phyloP scores from a whole-genome alignment of 1,140 invertebrate genomes.

The Brachionus plicatilis region DNA sequence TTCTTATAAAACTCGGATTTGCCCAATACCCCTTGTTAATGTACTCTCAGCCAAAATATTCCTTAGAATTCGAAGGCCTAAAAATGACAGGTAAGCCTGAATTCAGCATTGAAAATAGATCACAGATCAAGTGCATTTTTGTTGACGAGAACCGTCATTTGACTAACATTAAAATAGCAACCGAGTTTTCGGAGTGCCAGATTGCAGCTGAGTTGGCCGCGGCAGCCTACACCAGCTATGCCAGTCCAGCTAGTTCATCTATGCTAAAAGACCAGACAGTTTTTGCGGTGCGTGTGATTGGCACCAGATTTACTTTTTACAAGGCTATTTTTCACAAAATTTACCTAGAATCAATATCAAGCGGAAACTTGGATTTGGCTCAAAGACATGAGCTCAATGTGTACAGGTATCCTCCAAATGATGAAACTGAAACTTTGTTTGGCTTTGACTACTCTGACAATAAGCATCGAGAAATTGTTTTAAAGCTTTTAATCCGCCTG shows the following conservation, averaged over 20 bases:
- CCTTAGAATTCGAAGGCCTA: background rate
- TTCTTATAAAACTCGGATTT: background rate
- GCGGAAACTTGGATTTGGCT: background rate
- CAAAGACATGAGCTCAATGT: background rate
- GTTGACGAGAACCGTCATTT: constrained; percentile 1
- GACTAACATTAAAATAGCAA: background rate
- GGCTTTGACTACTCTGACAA: constrained; percentile 5
- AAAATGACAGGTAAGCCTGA: background rate
- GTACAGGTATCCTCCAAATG: constrained; percentile 13
- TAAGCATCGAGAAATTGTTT: background rate
- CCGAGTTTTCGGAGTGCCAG: constrained; percentile 14
- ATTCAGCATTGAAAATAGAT: constrained; percentile 2
- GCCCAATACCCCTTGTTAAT: background rate
- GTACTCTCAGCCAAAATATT: background rate
- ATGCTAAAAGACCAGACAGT: constrained; percentile 3
- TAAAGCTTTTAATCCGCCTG: background rate
- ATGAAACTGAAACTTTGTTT: background rate
- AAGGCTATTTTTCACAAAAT: background rate
- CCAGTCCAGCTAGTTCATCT: background rate
- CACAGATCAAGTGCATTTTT: background rate
- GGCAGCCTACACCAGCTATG: background rate
- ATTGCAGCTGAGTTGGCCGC: background rate
- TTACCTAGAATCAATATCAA: background rate
- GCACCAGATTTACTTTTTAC: constrained; percentile 17
- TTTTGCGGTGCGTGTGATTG: background rate